Conservation (phyloP, 2,888 invertebrate species). For the Kuschelorhynchus macadamiae region DNA sequence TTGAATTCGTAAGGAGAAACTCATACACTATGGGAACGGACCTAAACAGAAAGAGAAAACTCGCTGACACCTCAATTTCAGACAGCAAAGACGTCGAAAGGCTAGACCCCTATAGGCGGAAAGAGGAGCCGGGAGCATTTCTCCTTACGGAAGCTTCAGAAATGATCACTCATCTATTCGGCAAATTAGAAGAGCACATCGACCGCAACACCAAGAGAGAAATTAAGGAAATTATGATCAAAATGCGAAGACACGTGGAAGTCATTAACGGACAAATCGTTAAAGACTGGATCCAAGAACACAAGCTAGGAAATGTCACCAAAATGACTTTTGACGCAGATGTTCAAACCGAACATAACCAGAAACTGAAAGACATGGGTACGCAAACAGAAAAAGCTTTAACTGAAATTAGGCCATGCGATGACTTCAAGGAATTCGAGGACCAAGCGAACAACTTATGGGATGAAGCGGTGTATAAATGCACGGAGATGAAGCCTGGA, state of each 20-base stretch:
- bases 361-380: neutral
- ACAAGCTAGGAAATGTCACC: neutral
- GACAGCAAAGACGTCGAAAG: too few relatives aligned
- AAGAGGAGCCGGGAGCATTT: slow-evolving; percentile 2
- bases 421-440: too few relatives aligned
- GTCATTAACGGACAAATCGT: neutral
- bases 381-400: too few relatives aligned
- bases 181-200: neutral
- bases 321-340: neutral
- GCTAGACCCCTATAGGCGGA: slow-evolving; percentile 7
- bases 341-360: neutral
- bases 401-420: too few relatives aligned
- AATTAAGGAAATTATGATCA: neutral
- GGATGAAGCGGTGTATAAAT: neutral
- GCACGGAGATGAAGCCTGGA: neutral
- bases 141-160: neutral
- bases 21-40: too few relatives aligned
- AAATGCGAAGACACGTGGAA: neutral
- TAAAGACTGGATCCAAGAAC: neutral
- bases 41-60: too few relatives aligned
- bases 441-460: neutral
- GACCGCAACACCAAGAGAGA: slow-evolving; percentile 10
- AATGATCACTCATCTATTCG: neutral
- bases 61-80: too few relatives aligned
- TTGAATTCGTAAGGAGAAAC: too few relatives aligned